Evolutionary conservation across 1,140 invertebrate genomes (phyloP), one percentile per base, ranked within the genome.

Genomic region (Nasonia longicornis): DNA sequence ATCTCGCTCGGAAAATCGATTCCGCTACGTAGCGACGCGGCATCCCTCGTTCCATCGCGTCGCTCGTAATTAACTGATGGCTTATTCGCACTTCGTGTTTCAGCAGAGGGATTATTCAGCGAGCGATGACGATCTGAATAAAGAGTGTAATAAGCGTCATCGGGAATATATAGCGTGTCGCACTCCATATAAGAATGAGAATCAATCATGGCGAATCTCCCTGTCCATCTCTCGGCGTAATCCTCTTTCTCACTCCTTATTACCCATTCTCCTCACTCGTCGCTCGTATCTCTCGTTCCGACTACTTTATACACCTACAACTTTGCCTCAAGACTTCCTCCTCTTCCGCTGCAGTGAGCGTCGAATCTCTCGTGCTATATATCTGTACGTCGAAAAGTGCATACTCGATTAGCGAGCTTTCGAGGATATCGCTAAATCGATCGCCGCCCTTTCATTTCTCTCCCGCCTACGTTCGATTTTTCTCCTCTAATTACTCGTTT

Each of bases 221-320:
- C 64, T 67, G 64, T 58, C 64, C 64, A 29, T 67, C 64, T 64
- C 22, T 67, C 64, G 12, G 26, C 7, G 10, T 29, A 29, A 26
- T 26, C 64, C 64, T 29, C 64, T 66, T 66, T 52, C 52, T 58
- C 58, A 4, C 20, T 63, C 7, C n/a, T 63, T 63, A 63, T 63
- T 63, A 20, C 58, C 58, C 16, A 63, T 63, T 63, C 58, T 63
- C 58, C 58, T 63, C 58, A n/a, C 58, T 63, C 58, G n/a, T 63
- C 58, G 16, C 58, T 31, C 26, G 20, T 64, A 69, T 29, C 63
- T 26, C 35, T 26, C 63, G 3, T 35, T 67, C 22, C 52, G 26
- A 52, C 52, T 80, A 71, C 69, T 42, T 42, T 7, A 42, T 42
- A 42, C 38, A 42, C 38, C 38, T 42, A 42, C 38, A 42, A 42